Base-by-base conservation (phyloP, 2,797 vertebrate species). In the Danio choprae region DNA sequence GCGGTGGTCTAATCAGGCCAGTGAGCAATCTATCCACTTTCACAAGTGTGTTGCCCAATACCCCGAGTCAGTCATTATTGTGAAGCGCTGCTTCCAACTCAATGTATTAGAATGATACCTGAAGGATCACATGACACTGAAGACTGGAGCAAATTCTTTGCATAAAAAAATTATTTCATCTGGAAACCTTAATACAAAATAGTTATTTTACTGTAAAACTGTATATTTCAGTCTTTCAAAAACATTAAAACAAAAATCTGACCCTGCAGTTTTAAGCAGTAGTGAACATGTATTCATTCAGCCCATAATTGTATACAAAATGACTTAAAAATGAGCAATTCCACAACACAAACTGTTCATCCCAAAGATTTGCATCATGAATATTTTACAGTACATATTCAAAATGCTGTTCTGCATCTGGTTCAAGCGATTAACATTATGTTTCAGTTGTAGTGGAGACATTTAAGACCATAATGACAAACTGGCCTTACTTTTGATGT, bases 391-490 rank as follows among this genome's bases (percentile, higher is more conserved):
- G 46, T 43, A 12, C 55, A 29, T 20, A 15, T 29, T 53, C 16
- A 16, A 13, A 29, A 29, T 40, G 7, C 16, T 41, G 22, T 9
- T 55, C 22, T 29, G 20, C 55, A 67, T 70, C 64, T 78, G 29
- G 55, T 43, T 41, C 36, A 36, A 22, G 16, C 55, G 22, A 2
- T 22, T 40, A 70, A 0, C 55, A 29, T 41, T 69, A 13, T 50
- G 13, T 13, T 11, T 51, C 29, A 70, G 2, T 22, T 12, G 22
- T 10, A 48, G 12, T 12, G 1, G 12, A 16, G 18, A n/a, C 20
- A 40, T 69, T 78, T n/a, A 60, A 78, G 36, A 51, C 43, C 29
- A 22, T 40, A 78, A 38, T 22, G 13, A 56, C 15, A 56, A 67
- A 41, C 44, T 18, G 1, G 55, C 60, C 12, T 50, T 44, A 41